Conservation (phyloP, 2,888 invertebrate species). For the Sceliomorpha sp. region DNA sequence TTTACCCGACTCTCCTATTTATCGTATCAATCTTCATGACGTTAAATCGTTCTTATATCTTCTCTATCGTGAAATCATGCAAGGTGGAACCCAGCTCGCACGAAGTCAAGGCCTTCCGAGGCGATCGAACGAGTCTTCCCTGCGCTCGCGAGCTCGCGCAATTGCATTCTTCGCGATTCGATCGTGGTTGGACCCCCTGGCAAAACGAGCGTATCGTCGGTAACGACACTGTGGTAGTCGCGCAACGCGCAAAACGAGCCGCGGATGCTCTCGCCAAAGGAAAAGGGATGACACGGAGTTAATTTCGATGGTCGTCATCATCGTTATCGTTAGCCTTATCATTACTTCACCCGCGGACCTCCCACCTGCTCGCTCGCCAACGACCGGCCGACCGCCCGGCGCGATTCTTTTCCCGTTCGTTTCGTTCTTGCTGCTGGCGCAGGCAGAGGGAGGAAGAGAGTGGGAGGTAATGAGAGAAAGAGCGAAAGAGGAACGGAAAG, state of each 20-base stretch:
- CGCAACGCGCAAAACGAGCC: slow-evolving; percentile 45
- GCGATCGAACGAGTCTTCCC: slow-evolving; percentile 52
- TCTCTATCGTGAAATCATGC: slow-evolving; percentile 48
- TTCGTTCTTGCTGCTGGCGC: no score
- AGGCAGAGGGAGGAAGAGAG: no score
- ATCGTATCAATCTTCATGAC: slow-evolving; percentile 51
- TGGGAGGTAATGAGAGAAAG: no score
- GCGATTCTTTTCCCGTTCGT: no score
- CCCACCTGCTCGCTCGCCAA: slow-evolving; percentile 41
- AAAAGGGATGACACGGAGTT: slow-evolving; percentile 46
- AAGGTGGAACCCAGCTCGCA: slow-evolving; percentile 45
- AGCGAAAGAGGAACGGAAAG: not conserved
- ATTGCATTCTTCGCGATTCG: slow-evolving; percentile 54
- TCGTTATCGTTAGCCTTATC: slow-evolving; percentile 54
- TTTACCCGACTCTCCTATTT: slow-evolving; percentile 29
- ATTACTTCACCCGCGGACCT: slow-evolving; percentile 55
- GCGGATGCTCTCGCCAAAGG: slow-evolving; percentile 23
- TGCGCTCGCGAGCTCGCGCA: slow-evolving; percentile 38
- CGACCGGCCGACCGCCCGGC: slow-evolving; percentile 41
- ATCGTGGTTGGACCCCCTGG: slow-evolving; percentile 50
- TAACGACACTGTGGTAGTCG: slow-evolving; percentile 43
- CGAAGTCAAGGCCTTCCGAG: slow-evolving; percentile 48
- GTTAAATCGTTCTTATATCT: slow-evolving; percentile 54
- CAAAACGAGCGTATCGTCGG: slow-evolving; percentile 48
- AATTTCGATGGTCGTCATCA: slow-evolving; percentile 55